Conservation (phyloP, 2,888 invertebrate species). For the Ypsolopha sequella region DNA sequence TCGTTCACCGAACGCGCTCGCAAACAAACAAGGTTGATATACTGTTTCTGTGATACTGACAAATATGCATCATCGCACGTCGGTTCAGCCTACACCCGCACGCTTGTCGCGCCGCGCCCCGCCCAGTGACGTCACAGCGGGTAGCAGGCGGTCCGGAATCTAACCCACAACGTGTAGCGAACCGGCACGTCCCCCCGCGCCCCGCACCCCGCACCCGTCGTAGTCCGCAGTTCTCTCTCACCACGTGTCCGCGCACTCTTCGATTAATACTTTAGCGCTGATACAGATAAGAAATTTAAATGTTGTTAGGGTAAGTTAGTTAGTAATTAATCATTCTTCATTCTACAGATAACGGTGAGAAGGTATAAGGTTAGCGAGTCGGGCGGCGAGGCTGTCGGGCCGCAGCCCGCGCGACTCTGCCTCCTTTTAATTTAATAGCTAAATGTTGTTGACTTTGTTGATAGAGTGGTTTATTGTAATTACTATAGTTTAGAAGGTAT, state of each 20-base stretch:
- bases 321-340: slow-evolving; percentile 39
- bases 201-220: neutral
- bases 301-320: slow-evolving; percentile 53
- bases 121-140: too few species aligned
- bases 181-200: slow-evolving; percentile 4
- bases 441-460: slow-evolving; percentile 69
- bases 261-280: slow-evolving; percentile 22
- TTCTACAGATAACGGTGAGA: slow-evolving; percentile 15
- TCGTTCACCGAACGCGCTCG: neutral
- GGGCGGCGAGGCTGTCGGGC: slow-evolving; percentile 6
- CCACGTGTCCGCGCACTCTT: slow-evolving; percentile 13
- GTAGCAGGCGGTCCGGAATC: too few species aligned
- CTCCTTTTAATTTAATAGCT: slow-evolving; percentile 63
- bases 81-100: slow-evolving; percentile 3
- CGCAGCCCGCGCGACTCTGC: slow-evolving; percentile 32
- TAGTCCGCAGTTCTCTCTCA: neutral
- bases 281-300: slow-evolving; percentile 40
- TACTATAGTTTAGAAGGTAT: slow-evolving; percentile 49
- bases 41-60: slow-evolving; percentile 36
- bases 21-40: slow-evolving; percentile 7
- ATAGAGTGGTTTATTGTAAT: slow-evolving; percentile 64
- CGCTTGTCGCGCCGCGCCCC: neutral
- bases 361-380: slow-evolving; percentile 6
- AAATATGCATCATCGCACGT: slow-evolving; percentile 11
- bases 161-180: neutral